phyloP scores from a whole-genome alignment of 2,113 vertebrate species.

The Reinhardtius hippoglossoides region DNA sequence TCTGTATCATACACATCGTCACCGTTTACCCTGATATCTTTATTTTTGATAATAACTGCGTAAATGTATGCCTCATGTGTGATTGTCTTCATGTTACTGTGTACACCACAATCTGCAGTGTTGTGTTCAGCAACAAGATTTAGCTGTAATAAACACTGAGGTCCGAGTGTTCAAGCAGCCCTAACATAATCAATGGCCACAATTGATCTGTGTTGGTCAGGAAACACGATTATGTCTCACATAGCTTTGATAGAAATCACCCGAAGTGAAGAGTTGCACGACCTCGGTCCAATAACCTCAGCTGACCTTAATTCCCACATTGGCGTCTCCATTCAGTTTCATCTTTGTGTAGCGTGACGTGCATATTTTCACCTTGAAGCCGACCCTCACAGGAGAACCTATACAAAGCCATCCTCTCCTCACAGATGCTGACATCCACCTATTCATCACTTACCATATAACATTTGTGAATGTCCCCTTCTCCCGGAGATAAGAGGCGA shows the following conservation, averaged over 20 bases:
- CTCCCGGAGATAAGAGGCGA: slow-evolving; percentile 16
- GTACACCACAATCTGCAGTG: no score
- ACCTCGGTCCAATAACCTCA: slow-evolving; percentile 29
- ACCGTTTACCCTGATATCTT: no score
- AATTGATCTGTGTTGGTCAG: slow-evolving; percentile 32
- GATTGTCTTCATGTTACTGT: no score
- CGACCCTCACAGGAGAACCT: slow-evolving; percentile 7
- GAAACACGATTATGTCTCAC: slow-evolving; percentile 4
- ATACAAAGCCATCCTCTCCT: slow-evolving; percentile 8
- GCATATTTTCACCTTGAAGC: slow-evolving; percentile 16
- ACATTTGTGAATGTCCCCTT: slow-evolving; percentile 56
- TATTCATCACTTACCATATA: slow-evolving; percentile 24
- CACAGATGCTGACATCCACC: neutral
- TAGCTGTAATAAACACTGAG: neutral
- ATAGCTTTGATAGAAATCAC: neutral
- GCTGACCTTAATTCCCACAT: slow-evolving; percentile 28
- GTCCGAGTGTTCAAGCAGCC: slow-evolving; percentile 11
- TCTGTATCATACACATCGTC: no score
- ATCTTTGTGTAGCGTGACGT: slow-evolving; percentile 1
- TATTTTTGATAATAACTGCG: no score
- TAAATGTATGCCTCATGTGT: no score
- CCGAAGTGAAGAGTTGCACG: neutral
- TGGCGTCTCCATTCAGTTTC: slow-evolving; percentile 1
- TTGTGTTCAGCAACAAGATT: neutral
- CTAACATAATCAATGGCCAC: slow-evolving; percentile 35